Evolutionary conservation across 64 coral and sea anemone genomes (phyloP), one percentile per base, ranked within the genome.

Genomic region (Porites lutea): DNA sequence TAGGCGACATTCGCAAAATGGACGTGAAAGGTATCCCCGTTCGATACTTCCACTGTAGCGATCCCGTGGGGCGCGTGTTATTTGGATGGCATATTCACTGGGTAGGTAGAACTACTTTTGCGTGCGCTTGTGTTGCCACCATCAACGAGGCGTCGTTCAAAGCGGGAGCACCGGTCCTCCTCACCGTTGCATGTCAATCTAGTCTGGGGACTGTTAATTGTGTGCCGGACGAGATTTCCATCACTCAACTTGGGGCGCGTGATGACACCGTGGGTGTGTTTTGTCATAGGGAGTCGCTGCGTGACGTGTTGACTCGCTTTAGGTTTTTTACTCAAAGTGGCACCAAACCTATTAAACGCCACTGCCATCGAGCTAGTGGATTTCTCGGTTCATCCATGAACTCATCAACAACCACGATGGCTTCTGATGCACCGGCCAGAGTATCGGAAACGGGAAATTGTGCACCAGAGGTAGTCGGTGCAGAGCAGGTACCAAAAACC

Each of bases 11-110:
- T 27, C 7, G 23, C 5, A 11, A 73, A 43, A 45, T 47, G 71
- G 47, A 47, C 71, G 37, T 45, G 22, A 27, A 73, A 11, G 22
- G 9, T 8, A 73, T 73, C 37, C 71, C 71, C 1, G 71, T 73
- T 8, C 9, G 13, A 13, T 73, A 73, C 3, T 8, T 8, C 14
- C 71, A 73, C 13, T 3, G 8, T 13, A 73, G 71, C 71, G 23
- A 73, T 43, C 71, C 71, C 27, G 47, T 73, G 7, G 71, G 71
- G 3, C 71, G 43, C 43, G 71, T 73, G 4, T 73, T 73, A 11
- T 73, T 73, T 47, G 71, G 71, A 13, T 73, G 71, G 71, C 71
- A 73, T 43, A 73, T 73, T 46, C 71, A 73, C 43, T 73, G 71
- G 71, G 12, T 4, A 22, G 71, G 47, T 47, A 46, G 6, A 0